Percentiles rank a stretch among this genome's conserved stretches.
Conservation (phyloP, 2,797 vertebrate species). For the Myotis pilosus region DNA sequence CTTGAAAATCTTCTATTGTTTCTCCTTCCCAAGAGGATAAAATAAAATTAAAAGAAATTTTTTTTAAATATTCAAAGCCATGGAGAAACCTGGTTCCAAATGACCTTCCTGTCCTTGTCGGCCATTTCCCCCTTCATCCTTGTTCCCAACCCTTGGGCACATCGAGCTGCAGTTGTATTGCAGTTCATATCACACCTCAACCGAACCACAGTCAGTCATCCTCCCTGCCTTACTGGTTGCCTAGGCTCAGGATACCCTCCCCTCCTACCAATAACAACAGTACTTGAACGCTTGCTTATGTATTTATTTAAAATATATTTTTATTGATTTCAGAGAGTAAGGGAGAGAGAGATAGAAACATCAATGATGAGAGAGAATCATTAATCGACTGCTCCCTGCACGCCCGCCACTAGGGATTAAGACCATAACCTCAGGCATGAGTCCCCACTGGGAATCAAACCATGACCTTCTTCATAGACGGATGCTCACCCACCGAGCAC, state of each 20-base stretch:
- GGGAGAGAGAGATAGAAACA: too few species aligned
- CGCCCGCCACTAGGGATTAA: too few species aligned
- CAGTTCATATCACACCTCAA: not conserved
- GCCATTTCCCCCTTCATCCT: not conserved
- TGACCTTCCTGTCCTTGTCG: not conserved
- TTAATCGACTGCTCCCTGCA: too few species aligned
- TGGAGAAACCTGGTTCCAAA: not conserved
- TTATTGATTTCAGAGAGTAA: too few species aligned
- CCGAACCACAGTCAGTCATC: not conserved
- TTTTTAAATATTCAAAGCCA: not conserved
- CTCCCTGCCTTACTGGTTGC: not conserved
- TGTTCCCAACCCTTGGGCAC: not conserved
- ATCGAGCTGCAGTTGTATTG: not conserved
- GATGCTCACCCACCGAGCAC: too few species aligned
- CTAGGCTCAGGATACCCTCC: not conserved
- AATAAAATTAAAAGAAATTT: not conserved
- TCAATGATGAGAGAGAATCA: too few species aligned
- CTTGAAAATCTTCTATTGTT: not conserved
- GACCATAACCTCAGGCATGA: too few species aligned
- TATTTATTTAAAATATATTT: too few species aligned
- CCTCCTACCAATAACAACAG: not conserved
- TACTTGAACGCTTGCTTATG: not conserved
- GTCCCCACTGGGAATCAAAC: too few species aligned
- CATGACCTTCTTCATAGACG: too few species aligned
- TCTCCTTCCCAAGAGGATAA: not conserved